Percentiles rank a stretch among this genome's conserved stretches.
Evolutionary conservation across 1,140 invertebrate species (phyloP).

Genomic region (Plutomurus gul): DNA sequence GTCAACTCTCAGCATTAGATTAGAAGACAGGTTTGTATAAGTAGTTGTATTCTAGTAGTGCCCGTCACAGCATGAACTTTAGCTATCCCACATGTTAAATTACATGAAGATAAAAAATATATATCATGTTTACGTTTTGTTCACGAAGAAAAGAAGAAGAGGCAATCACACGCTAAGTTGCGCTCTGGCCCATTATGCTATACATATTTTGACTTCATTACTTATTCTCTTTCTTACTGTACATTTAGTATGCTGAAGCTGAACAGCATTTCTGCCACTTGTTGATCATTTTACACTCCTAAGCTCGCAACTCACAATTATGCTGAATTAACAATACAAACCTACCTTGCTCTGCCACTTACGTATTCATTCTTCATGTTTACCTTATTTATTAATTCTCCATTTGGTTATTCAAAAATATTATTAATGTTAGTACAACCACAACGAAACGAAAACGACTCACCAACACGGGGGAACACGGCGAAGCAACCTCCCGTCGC

Average conservation of each 20-base stretch:
- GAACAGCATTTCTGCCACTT: too few relatives aligned
- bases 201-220: too few relatives aligned
- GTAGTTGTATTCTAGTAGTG: background rate
- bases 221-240: too few relatives aligned
- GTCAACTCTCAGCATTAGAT: too few relatives aligned
- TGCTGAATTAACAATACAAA: too few relatives aligned
- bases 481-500: background rate
- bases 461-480: background rate
- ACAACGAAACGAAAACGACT: background rate
- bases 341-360: background rate
- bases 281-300: slow-evolving; percentile 1
- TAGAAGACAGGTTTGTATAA: background rate
- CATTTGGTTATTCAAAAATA: background rate
- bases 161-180: background rate
- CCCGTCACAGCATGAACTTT: slow-evolving; percentile 13
- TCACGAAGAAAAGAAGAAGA: background rate
- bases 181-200: too few relatives aligned
- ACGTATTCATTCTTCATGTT: background rate
- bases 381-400: background rate
- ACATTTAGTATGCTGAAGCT: too few relatives aligned
- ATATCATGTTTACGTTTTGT: background rate
- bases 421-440: too few relatives aligned
- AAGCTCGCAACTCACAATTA: background rate
- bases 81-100: background rate
- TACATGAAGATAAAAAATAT: background rate